phyloP scores from a whole-genome alignment of 2,113 vertebrate species.

The Actenoides lindsayi region DNA sequence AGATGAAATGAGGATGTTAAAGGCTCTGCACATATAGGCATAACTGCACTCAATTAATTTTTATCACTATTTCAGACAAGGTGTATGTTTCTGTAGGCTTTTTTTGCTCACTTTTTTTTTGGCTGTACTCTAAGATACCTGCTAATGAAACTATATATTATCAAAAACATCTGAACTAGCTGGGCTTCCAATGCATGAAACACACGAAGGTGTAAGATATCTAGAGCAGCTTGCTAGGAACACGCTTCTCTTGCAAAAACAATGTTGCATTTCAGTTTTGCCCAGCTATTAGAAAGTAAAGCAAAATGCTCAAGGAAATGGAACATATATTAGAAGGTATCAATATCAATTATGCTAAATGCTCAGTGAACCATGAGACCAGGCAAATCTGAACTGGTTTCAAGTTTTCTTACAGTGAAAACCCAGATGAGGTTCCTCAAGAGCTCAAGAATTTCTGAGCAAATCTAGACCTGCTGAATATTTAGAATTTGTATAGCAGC shows the following conservation, averaged over 20 bases:
- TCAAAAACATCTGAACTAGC: not conserved
- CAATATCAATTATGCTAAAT: not conserved
- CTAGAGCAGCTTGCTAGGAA: not conserved
- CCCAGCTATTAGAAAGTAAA: not conserved
- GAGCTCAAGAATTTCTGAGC: slow-evolving; percentile 47
- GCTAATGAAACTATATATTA: not conserved
- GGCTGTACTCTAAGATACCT: accelerated
- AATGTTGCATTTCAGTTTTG: not conserved
- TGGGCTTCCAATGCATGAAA: not conserved
- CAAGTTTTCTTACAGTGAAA: slow-evolving; percentile 11
- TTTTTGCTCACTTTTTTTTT: not conserved
- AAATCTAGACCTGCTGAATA: slow-evolving; percentile 29
- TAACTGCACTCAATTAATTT: not conserved
- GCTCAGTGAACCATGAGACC: slow-evolving; percentile 12
- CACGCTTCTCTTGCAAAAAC: not conserved
- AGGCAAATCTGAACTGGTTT: slow-evolving; percentile 14
- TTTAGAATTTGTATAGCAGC: not conserved
- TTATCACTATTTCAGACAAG: not conserved
- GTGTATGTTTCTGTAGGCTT: not conserved
- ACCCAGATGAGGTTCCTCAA: slow-evolving; percentile 9
- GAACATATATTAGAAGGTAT: not conserved
- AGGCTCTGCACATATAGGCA: not conserved
- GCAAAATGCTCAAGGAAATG: not conserved
- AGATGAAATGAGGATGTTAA: not conserved
- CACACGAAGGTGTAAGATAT: not conserved